Evolutionary conservation across 2,888 invertebrate genomes (phyloP).

Genomic region (Pyrochroa serraticornis): DNA sequence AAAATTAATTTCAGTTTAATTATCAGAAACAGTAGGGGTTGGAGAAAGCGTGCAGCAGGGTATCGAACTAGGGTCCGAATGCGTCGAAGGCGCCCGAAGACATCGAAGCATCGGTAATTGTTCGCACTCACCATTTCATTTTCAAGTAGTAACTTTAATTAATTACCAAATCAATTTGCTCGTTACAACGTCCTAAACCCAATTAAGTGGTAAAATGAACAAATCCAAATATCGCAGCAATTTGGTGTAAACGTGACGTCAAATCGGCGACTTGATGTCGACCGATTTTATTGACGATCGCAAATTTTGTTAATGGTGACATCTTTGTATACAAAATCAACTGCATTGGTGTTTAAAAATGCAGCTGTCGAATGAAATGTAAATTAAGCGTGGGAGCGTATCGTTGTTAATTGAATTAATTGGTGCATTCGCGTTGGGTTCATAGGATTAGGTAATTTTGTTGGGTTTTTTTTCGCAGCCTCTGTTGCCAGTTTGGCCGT

Average conservation of each 20-base stretch:
- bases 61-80: slow-evolving; percentile 71
- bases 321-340: too few relatives aligned
- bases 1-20: too few relatives aligned
- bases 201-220: too few relatives aligned
- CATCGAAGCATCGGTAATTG: slow-evolving; percentile 50
- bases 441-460: neutral
- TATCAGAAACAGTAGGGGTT: slow-evolving; percentile 35
- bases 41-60: slow-evolving; percentile 60
- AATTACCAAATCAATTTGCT: too few relatives aligned
- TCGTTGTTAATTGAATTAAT: slow-evolving; percentile 1
- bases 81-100: slow-evolving; percentile 60
- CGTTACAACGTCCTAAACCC: too few relatives aligned
- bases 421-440: slow-evolving; percentile 5
- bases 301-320: too few relatives aligned
- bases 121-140: too few relatives aligned
- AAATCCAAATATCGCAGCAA: too few relatives aligned
- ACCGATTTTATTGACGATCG: too few relatives aligned
- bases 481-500: slow-evolving; percentile 71
- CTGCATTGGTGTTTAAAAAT: neutral
- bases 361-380: neutral
- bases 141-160: neutral
- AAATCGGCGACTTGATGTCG: too few relatives aligned
- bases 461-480: slow-evolving; percentile 46
- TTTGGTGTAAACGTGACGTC: too few relatives aligned
- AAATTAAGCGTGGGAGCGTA: neutral